Conservation (phyloP, 1,140 invertebrate species). For the Magallana ariakensis region DNA sequence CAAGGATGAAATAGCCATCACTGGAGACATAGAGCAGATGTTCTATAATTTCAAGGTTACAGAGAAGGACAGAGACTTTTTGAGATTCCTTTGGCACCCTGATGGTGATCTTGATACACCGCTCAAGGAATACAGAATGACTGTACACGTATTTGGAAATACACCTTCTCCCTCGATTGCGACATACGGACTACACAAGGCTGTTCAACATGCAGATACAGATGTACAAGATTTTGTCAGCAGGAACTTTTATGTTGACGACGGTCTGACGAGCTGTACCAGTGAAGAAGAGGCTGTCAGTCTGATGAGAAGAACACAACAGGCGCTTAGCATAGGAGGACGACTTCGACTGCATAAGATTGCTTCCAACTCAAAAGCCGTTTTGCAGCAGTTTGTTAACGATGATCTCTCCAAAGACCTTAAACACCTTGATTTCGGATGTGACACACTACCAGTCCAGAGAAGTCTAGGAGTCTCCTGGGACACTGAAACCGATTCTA, state of each 20-base stretch:
- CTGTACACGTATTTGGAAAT: slow-evolving; percentile 56
- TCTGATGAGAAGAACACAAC: slow-evolving; percentile 52
- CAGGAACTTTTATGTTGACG: slow-evolving; percentile 50
- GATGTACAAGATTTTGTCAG: slow-evolving; percentile 37
- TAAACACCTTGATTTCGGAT: slow-evolving; percentile 49
- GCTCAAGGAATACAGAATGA: not conserved
- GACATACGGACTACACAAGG: slow-evolving; percentile 47
- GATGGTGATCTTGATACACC: slow-evolving; percentile 33
- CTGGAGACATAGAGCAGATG: slow-evolving; percentile 54
- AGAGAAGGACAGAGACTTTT: slow-evolving; percentile 44
- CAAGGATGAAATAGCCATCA: slow-evolving; percentile 46
- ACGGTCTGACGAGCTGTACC: slow-evolving; percentile 42
- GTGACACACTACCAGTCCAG: slow-evolving; percentile 50
- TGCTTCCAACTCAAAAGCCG: slow-evolving; percentile 43
- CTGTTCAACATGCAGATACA: slow-evolving; percentile 37
- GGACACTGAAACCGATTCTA: slow-evolving; percentile 52
- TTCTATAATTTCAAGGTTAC: slow-evolving; percentile 45
- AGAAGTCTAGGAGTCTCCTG: slow-evolving; percentile 55
- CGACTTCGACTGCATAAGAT: slow-evolving; percentile 54
- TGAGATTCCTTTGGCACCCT: slow-evolving; percentile 57
- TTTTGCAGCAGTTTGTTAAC: slow-evolving; percentile 38
- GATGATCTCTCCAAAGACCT: slow-evolving; percentile 55
- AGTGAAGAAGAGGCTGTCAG: slow-evolving; percentile 39
- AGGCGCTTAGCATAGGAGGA: slow-evolving; percentile 33
- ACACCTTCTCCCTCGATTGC: slow-evolving; percentile 54